phyloP scores from a whole-genome alignment of 2,797 vertebrate species.

The Spea hammondii region DNA sequence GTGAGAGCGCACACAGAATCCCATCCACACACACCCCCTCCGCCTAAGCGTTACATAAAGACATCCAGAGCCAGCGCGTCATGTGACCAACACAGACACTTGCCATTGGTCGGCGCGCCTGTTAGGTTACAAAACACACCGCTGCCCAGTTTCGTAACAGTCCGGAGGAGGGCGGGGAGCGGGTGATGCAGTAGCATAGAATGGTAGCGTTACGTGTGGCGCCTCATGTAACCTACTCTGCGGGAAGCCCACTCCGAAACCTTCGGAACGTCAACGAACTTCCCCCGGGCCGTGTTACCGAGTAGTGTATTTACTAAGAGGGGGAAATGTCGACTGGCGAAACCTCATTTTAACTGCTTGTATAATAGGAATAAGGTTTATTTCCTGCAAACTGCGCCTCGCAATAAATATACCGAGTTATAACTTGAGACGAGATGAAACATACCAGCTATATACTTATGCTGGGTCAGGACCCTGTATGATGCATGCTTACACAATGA shows the following conservation, averaged over 20 bases:
- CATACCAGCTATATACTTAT: too few relatives aligned
- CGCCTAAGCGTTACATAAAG: constrained; percentile 35
- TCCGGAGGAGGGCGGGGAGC: background rate
- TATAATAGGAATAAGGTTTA: background rate
- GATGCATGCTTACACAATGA: too few relatives aligned
- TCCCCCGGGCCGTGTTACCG: too few relatives aligned
- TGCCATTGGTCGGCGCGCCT: constrained; percentile 23
- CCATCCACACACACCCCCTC: background rate
- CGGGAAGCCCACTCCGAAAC: background rate
- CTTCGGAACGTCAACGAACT: too few relatives aligned
- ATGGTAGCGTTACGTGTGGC: background rate
- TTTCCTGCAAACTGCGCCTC: too few relatives aligned
- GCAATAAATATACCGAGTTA: too few relatives aligned
- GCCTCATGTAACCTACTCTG: background rate
- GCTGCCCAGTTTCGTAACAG: constrained; percentile 36
- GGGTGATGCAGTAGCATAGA: background rate
- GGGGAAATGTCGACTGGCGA: background rate
- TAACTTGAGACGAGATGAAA: too few relatives aligned
- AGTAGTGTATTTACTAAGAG: background rate
- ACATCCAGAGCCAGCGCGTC: background rate
- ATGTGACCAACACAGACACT: constrained; percentile 14
- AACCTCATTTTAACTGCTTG: background rate
- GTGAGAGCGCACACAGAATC: background rate
- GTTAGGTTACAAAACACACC: constrained; percentile 33
- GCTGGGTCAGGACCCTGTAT: too few relatives aligned